These are phyloP conservation scores for Polypedilum pembai DNA, from an alignment of 1,140 invertebrate species.

Conservation along the genomic window DNA sequence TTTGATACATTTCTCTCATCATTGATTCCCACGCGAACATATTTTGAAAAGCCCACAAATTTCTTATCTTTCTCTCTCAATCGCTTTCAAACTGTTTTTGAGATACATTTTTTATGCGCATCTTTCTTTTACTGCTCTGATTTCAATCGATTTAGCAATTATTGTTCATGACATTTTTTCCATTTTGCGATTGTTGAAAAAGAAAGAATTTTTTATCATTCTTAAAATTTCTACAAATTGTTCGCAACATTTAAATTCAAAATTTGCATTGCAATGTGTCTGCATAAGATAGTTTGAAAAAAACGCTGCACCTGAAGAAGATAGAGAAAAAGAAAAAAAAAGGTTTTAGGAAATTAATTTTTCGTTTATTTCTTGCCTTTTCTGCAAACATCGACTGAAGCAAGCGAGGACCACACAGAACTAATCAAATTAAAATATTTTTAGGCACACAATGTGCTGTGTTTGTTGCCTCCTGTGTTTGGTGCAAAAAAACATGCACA, in stretches of 20 bases:
- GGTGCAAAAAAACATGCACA: too few relatives aligned
- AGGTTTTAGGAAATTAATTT: slow-evolving; percentile 14
- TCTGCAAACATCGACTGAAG: not conserved
- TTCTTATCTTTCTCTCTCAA: too few relatives aligned
- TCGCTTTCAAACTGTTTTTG: too few relatives aligned
- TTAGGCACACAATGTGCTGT: not conserved
- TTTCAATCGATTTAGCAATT: not conserved
- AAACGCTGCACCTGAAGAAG: not conserved
- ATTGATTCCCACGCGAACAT: too few relatives aligned
- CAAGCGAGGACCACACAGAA: slow-evolving; percentile 8
- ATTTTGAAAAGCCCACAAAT: too few relatives aligned
- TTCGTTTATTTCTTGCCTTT: not conserved
- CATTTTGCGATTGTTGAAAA: not conserved
- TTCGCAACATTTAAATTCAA: not conserved
- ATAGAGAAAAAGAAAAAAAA: not conserved
- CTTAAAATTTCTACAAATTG: not conserved
- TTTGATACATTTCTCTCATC: too few relatives aligned
- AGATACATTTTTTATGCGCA: too few relatives aligned
- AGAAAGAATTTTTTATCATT: too few relatives aligned
- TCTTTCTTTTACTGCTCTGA: too few relatives aligned
- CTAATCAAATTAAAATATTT: slow-evolving; percentile 26
- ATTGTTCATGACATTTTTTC: not conserved
- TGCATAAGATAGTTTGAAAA: not conserved
- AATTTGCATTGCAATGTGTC: not conserved
- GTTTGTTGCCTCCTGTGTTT: too few relatives aligned